These are phyloP conservation scores for Podabrus alpinus DNA, from an alignment of 2,888 invertebrate species.

Conservation along the genomic window DNA sequence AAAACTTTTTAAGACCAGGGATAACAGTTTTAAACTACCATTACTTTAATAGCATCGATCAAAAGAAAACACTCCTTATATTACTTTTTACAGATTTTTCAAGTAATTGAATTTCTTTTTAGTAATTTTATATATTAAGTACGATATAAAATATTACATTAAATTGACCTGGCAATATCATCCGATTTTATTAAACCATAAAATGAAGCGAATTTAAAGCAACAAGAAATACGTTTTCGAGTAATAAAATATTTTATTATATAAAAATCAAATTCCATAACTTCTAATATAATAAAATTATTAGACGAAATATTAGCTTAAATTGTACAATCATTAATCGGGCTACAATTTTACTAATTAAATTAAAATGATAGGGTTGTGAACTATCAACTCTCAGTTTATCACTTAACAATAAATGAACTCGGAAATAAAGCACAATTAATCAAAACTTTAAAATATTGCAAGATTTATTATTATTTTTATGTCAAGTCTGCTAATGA, in stretches of 20 bases:
- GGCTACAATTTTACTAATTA: not conserved
- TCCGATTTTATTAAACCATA: not conserved
- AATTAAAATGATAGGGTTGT: not conserved
- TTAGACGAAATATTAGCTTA: not conserved
- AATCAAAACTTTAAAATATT: not conserved
- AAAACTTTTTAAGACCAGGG: conserved; percentile 24
- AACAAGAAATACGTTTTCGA: not conserved
- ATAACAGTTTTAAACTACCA: conserved; percentile 30
- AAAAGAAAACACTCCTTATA: not conserved
- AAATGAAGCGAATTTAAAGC: not conserved
- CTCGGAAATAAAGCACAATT: not conserved
- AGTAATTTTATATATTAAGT: not conserved
- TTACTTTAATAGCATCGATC: conserved; percentile 18
- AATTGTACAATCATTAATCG: not conserved
- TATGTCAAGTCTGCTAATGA: not conserved
- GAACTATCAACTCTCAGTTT: not conserved
- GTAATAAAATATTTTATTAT: not conserved
- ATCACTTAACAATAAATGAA: not conserved
- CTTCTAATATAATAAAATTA: not conserved
- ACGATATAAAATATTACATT: not conserved
- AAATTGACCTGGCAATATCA: not conserved
- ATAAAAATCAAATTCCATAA: not conserved
- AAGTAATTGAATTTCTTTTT: not conserved
- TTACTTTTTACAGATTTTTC: conserved; percentile 1
- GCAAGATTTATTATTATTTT: not conserved